phyloP scores from a whole-genome alignment of 2,113 vertebrate genomes.

The Hypanus sabinus region DNA sequence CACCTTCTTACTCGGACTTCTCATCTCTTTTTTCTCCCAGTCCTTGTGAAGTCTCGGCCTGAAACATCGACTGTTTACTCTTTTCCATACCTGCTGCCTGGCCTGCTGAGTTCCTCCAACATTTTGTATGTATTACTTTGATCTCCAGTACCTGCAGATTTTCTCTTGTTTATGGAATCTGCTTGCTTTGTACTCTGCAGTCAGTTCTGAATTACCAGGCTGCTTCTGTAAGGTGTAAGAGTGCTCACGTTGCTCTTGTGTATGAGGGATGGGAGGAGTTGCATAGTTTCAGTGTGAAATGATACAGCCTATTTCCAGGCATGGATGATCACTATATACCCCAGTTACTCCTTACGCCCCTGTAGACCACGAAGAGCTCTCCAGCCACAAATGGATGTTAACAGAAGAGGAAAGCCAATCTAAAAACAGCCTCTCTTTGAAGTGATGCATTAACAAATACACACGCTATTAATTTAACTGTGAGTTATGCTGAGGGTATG shows the following conservation, averaged over 20 bases:
- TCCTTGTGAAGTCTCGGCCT: too few species aligned
- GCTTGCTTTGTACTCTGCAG: not conserved
- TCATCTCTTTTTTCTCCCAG: too few species aligned
- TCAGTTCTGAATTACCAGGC: not conserved
- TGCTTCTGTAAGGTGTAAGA: not conserved
- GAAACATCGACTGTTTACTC: too few species aligned
- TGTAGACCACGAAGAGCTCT: not conserved
- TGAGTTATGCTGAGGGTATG: too few species aligned
- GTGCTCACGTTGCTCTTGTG: not conserved
- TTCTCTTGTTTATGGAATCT: not conserved
- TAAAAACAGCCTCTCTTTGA: not conserved
- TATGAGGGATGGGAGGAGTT: not conserved
- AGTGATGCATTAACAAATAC: not conserved
- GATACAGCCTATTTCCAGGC: not conserved
- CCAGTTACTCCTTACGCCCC: not conserved
- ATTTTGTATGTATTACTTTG: too few species aligned
- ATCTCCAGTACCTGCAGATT: too few species aligned
- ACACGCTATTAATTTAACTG: too few species aligned
- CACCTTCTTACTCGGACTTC: too few species aligned
- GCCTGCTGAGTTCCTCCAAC: too few species aligned
- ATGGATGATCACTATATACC: too few species aligned
- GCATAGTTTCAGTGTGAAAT: not conserved
- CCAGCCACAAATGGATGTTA: not conserved
- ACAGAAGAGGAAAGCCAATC: not conserved
- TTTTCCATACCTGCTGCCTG: too few species aligned